Percentiles rank a stretch among this genome's conserved stretches.
Conservation (phyloP, 2,113 vertebrate species). For the Otocyon megalotis region DNA sequence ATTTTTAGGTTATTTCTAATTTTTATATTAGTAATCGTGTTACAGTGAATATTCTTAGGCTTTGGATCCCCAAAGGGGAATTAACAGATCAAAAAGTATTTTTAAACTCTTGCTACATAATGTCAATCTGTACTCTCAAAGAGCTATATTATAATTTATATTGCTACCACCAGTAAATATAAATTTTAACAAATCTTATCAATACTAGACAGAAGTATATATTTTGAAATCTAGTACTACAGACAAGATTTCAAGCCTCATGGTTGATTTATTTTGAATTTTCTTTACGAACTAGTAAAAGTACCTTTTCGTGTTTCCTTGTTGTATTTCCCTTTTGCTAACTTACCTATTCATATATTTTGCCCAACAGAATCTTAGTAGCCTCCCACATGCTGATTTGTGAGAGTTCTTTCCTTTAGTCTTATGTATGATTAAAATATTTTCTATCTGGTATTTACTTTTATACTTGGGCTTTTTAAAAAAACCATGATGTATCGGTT, state of each 20-base stretch:
- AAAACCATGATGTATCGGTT: not conserved
- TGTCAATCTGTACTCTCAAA: not conserved
- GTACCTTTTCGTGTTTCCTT: not conserved
- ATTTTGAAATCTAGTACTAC: not conserved
- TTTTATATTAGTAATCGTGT: constrained; percentile 13
- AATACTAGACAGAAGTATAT: not conserved
- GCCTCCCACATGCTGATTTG: not conserved
- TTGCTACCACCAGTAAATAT: not conserved
- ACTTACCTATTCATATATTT: not conserved
- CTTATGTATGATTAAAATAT: not conserved
- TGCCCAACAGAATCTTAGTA: not conserved
- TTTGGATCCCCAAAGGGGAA: not conserved
- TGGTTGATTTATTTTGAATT: not conserved
- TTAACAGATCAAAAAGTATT: not conserved
- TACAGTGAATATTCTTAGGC: not conserved
- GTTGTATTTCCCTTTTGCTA: not conserved
- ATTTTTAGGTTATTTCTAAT: not conserved
- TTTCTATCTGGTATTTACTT: not conserved
- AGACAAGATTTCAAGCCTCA: not conserved
- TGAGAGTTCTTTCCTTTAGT: not conserved
- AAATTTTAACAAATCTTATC: not conserved
- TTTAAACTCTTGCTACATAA: not conserved
- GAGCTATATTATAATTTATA: not conserved
- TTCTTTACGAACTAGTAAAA: not conserved
- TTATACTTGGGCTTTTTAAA: not conserved